These are phyloP conservation scores for Drosophila fulvimacula DNA, from an alignment of 2,888 invertebrate genomes.

Conservation along the genomic window DNA sequence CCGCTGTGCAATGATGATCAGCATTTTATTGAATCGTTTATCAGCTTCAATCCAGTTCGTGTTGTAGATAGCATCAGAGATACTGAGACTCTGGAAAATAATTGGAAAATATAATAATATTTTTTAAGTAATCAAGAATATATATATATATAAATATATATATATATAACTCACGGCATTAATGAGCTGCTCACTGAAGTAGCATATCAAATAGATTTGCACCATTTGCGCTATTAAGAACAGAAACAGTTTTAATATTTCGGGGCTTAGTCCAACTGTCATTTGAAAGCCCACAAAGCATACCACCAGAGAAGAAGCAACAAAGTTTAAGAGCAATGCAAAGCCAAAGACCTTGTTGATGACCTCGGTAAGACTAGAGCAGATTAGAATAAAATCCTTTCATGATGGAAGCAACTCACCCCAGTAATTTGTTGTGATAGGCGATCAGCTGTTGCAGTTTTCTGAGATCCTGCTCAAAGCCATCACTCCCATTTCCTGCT, in stretches of 20 bases:
- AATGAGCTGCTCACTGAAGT: constrained; percentile 72
- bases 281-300: constrained; percentile 82
- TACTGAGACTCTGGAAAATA: constrained; percentile 56
- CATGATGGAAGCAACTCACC: constrained; percentile 18
- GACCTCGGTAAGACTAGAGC: constrained; percentile 56
- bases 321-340: constrained; percentile 76
- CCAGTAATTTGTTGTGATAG: constrained; percentile 51
- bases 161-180: constrained; percentile 55
- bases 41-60: constrained; percentile 66
- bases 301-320: constrained; percentile 77
- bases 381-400: neutral
- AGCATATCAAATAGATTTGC: constrained; percentile 78
- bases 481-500: neutral
- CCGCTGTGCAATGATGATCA: constrained; percentile 62
- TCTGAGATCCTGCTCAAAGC: constrained; percentile 24
- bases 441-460: constrained; percentile 31
- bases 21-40: constrained; percentile 60
- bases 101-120: too few species aligned
- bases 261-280: constrained; percentile 59
- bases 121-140: too few species aligned
- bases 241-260: constrained; percentile 60
- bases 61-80: constrained; percentile 64
- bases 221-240: constrained; percentile 65
- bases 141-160: too few species aligned
- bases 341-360: constrained; percentile 80